Evolutionary conservation across 2,113 vertebrate species (phyloP), one percentile per base, ranked within the genome.

Genomic region (Cyprinodon brontotheroides): DNA sequence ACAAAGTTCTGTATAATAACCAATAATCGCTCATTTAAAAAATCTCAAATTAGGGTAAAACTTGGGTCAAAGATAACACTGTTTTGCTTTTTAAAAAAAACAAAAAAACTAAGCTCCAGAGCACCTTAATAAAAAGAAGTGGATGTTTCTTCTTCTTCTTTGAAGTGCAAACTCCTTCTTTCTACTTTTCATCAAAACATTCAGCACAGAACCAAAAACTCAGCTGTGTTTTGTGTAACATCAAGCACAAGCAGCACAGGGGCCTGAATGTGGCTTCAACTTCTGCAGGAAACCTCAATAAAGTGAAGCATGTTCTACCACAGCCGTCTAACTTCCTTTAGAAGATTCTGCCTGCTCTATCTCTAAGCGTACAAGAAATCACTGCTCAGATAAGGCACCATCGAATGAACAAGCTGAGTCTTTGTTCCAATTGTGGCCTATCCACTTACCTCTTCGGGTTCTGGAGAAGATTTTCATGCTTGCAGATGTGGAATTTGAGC

Each of bases 391-490:
- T 4, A 9, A 17, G 37, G 2, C 15, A 4, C 10, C 39, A 6
- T 9, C 40, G 39, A 37, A 37, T 37, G 17, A 8, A n/a, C 3
- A 57, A 57, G 2, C 8, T 0, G 50, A 57, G 17, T 20, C 50
- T 57, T 57, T 8, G 9, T 57, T 57, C 3, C 17, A 8, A n/a
- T n/a, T 8, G 60, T 14, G 8, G 22, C 4, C 61, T 60, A 61
- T 29, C 0, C 2, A 72, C 96, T 97, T 94, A 99, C 98, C 96
- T 97, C 96, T 98, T 91, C 93, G 96, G 88, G 95, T 94, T 86
- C 97, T 96, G 88, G 97, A 96, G 94, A 99, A 99, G 92, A 99
- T 95, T 91, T 96, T 95, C 91, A 98, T 96, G 93, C 96, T 95
- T 39, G 95, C 92, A 7, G 96, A 95, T 13, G 90, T 68, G 4